Evolutionary conservation across 2,797 vertebrate species (phyloP).

Genomic region (Aldrovandia affinis): DNA sequence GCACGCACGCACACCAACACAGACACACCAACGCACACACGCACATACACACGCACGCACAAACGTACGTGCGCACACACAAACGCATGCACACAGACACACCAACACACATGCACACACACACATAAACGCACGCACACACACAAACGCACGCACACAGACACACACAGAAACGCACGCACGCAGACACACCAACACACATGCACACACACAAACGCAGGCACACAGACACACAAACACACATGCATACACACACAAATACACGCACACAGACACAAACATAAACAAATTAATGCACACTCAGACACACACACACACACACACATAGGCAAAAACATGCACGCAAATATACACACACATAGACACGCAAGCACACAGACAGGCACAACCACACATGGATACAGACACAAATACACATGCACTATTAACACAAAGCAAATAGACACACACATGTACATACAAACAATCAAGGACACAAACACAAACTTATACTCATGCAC

Average conservation of each 20-base stretch:
- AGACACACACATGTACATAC: neutral
- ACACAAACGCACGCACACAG: neutral
- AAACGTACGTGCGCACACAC: too few relatives aligned
- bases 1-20: too few relatives aligned
- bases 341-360: too few relatives aligned
- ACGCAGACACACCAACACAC: neutral
- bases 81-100: too few relatives aligned
- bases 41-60: too few relatives aligned
- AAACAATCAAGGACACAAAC: too few relatives aligned
- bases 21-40: too few relatives aligned
- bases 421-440: too few relatives aligned
- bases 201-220: neutral
- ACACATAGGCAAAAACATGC: too few relatives aligned
- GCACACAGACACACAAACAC: neutral
- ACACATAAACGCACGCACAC: neutral
- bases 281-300: neutral
- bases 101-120: neutral
- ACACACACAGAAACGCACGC: neutral
- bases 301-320: neutral
- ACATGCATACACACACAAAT: neutral
- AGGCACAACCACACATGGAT: too few relatives aligned
- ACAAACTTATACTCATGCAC: too few relatives aligned
- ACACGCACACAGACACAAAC: neutral
- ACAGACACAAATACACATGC: too few relatives aligned
- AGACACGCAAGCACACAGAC: neutral